Conservation (phyloP, 1,140 invertebrate species). For the Orussus abietinus region DNA sequence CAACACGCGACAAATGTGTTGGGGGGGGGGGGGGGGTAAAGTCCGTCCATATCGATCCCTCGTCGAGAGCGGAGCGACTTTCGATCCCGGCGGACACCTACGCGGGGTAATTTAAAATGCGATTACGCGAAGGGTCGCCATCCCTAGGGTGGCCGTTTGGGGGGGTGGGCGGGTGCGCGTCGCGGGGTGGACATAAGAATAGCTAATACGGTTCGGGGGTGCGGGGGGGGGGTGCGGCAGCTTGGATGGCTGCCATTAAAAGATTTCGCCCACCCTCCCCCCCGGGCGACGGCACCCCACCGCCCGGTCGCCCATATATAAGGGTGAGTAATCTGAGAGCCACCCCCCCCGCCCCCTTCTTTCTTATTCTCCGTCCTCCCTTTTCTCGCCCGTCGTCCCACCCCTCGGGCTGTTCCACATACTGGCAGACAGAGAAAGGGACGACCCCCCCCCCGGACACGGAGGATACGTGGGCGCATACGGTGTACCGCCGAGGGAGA, state of each 20-base stretch:
- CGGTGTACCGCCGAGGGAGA: conserved; percentile 15
- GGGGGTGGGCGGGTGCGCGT: conserved; percentile 25
- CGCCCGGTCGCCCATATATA: conserved; percentile 37
- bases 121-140: conserved; percentile 40
- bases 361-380: conserved; percentile 33
- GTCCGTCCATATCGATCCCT: too few relatives aligned
- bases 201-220: conserved; percentile 41
- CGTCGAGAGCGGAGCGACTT: too few relatives aligned
- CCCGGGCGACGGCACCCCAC: conserved; percentile 8
- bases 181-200: conserved; percentile 46
- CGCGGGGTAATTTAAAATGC: conserved; percentile 45
- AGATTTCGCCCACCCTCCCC: conserved; percentile 33
- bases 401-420: not conserved
- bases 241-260: conserved; percentile 45
- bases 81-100: conserved; percentile 25
- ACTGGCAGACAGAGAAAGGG: conserved; percentile 13
- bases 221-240: conserved; percentile 6
- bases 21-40: too few relatives aligned
- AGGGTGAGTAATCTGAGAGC: conserved; percentile 44
- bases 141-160: conserved; percentile 31
- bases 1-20: too few relatives aligned
- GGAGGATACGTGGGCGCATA: too few relatives aligned
- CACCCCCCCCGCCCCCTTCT: conserved; percentile 30
- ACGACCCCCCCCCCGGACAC: too few relatives aligned
- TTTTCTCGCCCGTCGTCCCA: conserved; percentile 26